These are phyloP conservation scores for Microctenopoma lineatum DNA, from an alignment of 2,797 vertebrate species.

Conservation along the genomic window DNA sequence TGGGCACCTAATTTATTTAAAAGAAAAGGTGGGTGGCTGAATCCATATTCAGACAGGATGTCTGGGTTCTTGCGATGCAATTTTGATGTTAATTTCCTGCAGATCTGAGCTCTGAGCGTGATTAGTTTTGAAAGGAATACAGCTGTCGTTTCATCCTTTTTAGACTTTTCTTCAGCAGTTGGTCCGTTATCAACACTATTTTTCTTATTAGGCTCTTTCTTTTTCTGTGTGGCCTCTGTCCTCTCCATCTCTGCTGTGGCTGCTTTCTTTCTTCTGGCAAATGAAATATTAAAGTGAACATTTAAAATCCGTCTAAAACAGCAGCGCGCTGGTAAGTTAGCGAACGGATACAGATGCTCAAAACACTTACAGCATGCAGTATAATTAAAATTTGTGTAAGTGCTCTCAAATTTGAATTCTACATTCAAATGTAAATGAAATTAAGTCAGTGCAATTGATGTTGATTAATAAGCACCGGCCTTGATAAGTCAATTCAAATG, in stretches of 20 bases:
- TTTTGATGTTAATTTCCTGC: slow-evolving; percentile 57
- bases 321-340: slow-evolving; percentile 14
- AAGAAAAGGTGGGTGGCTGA: slow-evolving; percentile 46
- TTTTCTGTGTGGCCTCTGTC: slow-evolving; percentile 30
- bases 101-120: slow-evolving; percentile 26
- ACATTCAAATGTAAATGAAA: too few species aligned
- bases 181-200: slow-evolving; percentile 10
- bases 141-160: slow-evolving; percentile 8
- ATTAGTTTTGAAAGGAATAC: slow-evolving; percentile 38
- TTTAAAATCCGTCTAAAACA: slow-evolving; percentile 29
- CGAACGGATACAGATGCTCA: not conserved
- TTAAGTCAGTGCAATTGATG: too few species aligned
- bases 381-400: too few species aligned
- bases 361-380: too few species aligned
- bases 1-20: slow-evolving; percentile 62
- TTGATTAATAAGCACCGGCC: too few species aligned
- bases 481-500: too few species aligned
- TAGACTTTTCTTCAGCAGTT: slow-evolving; percentile 35
- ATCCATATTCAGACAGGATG: slow-evolving; percentile 41
- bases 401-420: too few species aligned
- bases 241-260: not conserved
- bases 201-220: slow-evolving; percentile 23
- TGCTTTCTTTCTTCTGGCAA: slow-evolving; percentile 20
- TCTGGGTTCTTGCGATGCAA: slow-evolving; percentile 47
- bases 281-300: slow-evolving; percentile 54